phyloP scores from a whole-genome alignment of 2,888 invertebrate genomes.

The Rhynchonema sp. region DNA sequence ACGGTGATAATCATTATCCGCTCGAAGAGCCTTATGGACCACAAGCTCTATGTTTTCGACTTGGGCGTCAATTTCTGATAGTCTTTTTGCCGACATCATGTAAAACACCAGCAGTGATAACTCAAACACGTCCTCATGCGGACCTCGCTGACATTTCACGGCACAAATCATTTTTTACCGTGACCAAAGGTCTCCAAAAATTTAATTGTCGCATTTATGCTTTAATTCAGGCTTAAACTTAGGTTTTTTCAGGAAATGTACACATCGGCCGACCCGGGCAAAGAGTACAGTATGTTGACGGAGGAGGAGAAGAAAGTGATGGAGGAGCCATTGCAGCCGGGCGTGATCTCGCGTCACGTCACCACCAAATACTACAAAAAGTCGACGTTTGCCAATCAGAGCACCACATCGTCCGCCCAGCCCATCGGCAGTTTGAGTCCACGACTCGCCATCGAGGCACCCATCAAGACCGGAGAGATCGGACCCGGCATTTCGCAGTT shows the following conservation, averaged over 20 bases:
- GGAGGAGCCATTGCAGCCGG: constrained; percentile 5
- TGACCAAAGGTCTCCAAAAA: no score
- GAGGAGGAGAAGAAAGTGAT: constrained; percentile 4
- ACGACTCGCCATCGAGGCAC: neutral
- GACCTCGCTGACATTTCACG: no score
- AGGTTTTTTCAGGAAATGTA: neutral
- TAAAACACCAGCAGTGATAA: no score
- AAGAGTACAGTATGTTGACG: constrained; percentile 3
- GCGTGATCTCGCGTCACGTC: constrained; percentile 3
- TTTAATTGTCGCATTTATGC: no score
- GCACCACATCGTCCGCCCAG: neutral
- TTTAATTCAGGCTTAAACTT: no score
- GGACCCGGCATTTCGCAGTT: neutral
- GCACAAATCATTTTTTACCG: no score
- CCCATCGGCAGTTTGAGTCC: neutral
- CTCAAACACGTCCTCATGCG: no score
- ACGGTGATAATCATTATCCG: no score
- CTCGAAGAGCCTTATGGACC: no score
- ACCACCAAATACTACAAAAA: constrained; percentile 7
- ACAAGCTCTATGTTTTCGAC: no score
- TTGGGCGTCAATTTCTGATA: no score
- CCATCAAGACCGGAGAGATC: neutral
- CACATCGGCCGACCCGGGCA: neutral
- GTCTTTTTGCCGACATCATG: no score
- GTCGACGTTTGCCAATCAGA: neutral